Evolutionary conservation across 2,797 vertebrate species (phyloP).

Genomic region (Microtus agrestis): DNA sequence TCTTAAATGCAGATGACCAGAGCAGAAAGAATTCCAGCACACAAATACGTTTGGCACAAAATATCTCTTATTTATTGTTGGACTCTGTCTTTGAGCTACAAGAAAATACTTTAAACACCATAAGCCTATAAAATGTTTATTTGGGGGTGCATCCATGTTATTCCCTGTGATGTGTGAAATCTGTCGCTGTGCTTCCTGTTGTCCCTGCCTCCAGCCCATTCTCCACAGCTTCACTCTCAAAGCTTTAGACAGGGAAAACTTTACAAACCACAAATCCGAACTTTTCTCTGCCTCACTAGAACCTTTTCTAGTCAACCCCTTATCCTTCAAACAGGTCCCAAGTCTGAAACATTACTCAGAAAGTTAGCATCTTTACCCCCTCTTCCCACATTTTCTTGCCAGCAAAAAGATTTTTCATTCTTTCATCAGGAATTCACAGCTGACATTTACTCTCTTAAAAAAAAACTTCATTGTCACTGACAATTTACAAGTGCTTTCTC

Average conservation of each 20-base stretch:
- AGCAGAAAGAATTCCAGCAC: background rate
- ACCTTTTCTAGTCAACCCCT: background rate
- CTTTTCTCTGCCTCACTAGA: background rate
- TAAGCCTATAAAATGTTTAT: background rate
- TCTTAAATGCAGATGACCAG: background rate
- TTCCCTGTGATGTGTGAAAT: constrained; percentile 2
- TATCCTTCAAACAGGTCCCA: background rate
- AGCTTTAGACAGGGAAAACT: background rate
- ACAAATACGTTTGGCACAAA: background rate
- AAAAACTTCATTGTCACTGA: background rate
- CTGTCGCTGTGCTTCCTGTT: background rate
- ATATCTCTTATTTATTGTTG: background rate
- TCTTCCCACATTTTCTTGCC: background rate
- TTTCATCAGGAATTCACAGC: background rate
- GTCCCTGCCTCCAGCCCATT: too few relatives aligned
- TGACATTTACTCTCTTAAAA: background rate
- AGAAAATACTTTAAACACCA: background rate
- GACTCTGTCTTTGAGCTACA: background rate
- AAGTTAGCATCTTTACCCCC: background rate
- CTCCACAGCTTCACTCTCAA: background rate
- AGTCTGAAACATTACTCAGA: background rate
- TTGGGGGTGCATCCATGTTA: background rate
- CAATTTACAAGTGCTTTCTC: background rate
- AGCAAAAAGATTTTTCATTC: background rate
- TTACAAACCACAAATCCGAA: background rate